These are phyloP conservation scores for Hippotragus niger DNA, from an alignment of 2,113 vertebrate genomes.

Conservation along the genomic window DNA sequence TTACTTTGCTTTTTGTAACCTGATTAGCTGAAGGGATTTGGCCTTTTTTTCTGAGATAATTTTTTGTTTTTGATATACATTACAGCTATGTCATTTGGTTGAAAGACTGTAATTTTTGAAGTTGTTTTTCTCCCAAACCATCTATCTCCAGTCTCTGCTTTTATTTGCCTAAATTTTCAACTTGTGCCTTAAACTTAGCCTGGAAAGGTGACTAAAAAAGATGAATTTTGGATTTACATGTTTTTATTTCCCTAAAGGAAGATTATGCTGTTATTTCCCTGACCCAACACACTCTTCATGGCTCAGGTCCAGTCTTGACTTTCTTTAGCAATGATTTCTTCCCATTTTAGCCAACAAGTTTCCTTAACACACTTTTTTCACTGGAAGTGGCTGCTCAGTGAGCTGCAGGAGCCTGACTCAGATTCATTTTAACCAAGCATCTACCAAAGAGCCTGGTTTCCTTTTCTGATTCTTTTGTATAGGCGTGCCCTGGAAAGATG, in stretches of 20 bases:
- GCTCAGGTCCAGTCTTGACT: conserved; percentile 53
- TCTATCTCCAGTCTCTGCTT: neutral
- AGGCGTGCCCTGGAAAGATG: neutral
- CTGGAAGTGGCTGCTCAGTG: conserved; percentile 57
- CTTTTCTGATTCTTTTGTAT: neutral
- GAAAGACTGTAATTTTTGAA: neutral
- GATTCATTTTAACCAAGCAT: neutral
- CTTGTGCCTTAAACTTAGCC: conserved; percentile 1
- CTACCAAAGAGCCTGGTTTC: neutral
- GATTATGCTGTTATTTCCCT: conserved; percentile 32
- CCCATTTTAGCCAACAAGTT: conserved; percentile 41
- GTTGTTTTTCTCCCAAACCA: neutral
- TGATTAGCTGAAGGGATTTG: neutral
- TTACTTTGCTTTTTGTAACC: neutral
- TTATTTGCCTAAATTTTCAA: neutral
- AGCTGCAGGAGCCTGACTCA: conserved; percentile 53
- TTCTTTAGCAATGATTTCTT: conserved; percentile 13
- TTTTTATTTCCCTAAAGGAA: neutral
- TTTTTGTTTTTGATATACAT: neutral
- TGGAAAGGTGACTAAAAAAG: neutral
- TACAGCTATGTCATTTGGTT: neutral
- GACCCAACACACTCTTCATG: neutral
- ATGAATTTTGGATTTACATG: neutral
- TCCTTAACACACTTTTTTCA: conserved; percentile 43
- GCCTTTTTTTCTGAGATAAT: neutral